These are phyloP conservation scores for Pyrochroa serraticornis DNA, from an alignment of 2,888 invertebrate genomes.

Conservation along the genomic window DNA sequence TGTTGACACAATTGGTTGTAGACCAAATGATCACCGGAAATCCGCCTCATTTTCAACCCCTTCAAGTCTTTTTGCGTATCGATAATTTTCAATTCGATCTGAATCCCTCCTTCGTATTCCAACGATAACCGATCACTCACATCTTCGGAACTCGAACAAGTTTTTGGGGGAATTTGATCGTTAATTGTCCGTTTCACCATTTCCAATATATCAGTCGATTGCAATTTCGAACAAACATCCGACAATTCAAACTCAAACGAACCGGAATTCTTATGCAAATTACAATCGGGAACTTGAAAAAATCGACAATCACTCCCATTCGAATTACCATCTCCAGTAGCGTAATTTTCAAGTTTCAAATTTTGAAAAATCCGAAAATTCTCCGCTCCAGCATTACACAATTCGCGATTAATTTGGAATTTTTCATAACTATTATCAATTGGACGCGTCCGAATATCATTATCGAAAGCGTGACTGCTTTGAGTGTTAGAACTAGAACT, in stretches of 20 bases:
- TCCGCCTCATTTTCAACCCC: slow-evolving; percentile 83
- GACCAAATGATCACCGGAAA: slow-evolving; percentile 86
- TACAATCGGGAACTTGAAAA: slow-evolving; percentile 21
- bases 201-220: slow-evolving; percentile 79
- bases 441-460: slow-evolving; percentile 48
- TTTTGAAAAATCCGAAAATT: slow-evolving; percentile 54
- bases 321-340: slow-evolving; percentile 14
- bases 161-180: slow-evolving; percentile 76
- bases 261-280: slow-evolving; percentile 54
- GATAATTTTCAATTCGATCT: slow-evolving; percentile 83
- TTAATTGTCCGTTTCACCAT: slow-evolving; percentile 81
- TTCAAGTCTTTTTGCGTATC: slow-evolving; percentile 70
- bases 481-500: slow-evolving; percentile 56
- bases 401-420: slow-evolving; percentile 51
- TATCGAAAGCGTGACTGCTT: slow-evolving; percentile 50
- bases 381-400: slow-evolving; percentile 48
- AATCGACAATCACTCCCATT: slow-evolving; percentile 6
- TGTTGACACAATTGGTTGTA: slow-evolving; percentile 89
- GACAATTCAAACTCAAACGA: slow-evolving; percentile 75
- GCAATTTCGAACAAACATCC: slow-evolving; percentile 79
- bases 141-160: slow-evolving; percentile 60
- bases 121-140: slow-evolving; percentile 52
- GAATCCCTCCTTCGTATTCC: slow-evolving; percentile 72
- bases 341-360: slow-evolving; percentile 39
- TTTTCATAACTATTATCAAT: slow-evolving; percentile 46